Percentiles rank a stretch among this genome's conserved stretches.
Conservation (phyloP, 1,140 invertebrate species). For the Drosophila teissieri region DNA sequence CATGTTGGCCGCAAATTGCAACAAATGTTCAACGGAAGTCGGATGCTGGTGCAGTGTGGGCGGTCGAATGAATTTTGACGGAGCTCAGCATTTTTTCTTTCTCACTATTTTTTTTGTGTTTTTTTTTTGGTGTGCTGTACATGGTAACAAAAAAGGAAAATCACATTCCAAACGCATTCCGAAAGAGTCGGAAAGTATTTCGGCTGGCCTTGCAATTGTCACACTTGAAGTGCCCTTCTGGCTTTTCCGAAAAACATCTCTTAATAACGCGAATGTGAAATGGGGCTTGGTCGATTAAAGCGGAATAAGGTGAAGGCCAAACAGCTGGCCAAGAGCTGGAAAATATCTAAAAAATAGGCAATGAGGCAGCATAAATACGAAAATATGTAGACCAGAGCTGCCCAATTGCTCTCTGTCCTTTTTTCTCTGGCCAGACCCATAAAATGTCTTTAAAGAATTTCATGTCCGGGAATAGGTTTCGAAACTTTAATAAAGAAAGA, state of each 20-base stretch:
- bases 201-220: slow-evolving; percentile 27
- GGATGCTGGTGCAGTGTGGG: slow-evolving; percentile 12
- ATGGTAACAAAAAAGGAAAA: background rate
- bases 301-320: slow-evolving; percentile 56
- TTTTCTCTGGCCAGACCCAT: background rate
- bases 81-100: slow-evolving; percentile 22
- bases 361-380: slow-evolving; percentile 12
- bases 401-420: background rate
- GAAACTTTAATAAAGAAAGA: no score
- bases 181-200: slow-evolving; percentile 4
- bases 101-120: background rate
- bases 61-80: slow-evolving; percentile 25
- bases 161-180: slow-evolving; percentile 19
- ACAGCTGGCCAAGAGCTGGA: slow-evolving; percentile 50
- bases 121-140: background rate
- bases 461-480: no score
- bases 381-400: background rate
- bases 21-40: slow-evolving; percentile 42
- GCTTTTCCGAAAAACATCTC: slow-evolving; percentile 31
- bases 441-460: background rate
- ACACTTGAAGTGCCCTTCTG: slow-evolving; percentile 28
- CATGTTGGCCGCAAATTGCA: slow-evolving; percentile 40
- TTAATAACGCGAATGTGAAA: slow-evolving; percentile 30
- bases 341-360: slow-evolving; percentile 32
- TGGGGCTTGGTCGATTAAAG: slow-evolving; percentile 54